Conservation (phyloP, 1,140 invertebrate species). For the Reticulitermes speratus region DNA sequence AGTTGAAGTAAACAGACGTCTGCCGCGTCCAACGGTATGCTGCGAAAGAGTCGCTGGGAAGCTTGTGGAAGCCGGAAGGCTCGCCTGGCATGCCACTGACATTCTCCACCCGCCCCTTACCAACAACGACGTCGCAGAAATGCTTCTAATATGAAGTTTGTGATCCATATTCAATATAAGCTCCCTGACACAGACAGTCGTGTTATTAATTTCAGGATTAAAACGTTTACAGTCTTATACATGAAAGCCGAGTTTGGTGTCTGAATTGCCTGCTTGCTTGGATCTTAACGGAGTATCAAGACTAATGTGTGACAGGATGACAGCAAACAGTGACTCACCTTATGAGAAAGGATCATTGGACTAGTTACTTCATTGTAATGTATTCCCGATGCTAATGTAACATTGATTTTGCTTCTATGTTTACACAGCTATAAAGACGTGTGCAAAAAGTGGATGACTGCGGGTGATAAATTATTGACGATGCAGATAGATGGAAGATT, state of each 20-base stretch:
- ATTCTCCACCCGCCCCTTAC: background rate
- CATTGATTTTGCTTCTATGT: too few relatives aligned
- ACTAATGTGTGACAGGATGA: too few relatives aligned
- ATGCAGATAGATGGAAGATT: too few relatives aligned
- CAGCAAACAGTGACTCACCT: too few relatives aligned
- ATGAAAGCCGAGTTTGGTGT: background rate
- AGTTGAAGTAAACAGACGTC: background rate
- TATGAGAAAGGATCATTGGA: too few relatives aligned
- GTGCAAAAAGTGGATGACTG: too few relatives aligned
- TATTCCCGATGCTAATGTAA: too few relatives aligned
- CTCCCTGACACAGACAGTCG: background rate
- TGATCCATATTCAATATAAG: background rate
- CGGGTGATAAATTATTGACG: too few relatives aligned
- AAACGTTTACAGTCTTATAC: background rate
- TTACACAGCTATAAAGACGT: too few relatives aligned
- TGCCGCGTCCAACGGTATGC: background rate
- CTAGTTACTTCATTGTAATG: too few relatives aligned
- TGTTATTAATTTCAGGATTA: conserved; percentile 4
- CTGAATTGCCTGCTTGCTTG: background rate
- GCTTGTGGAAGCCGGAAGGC: background rate
- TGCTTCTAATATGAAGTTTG: background rate
- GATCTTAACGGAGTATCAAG: too few relatives aligned
- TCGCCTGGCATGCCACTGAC: background rate
- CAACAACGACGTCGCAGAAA: background rate
- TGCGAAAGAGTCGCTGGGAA: background rate